These are phyloP conservation scores for Pangasianodon gigas DNA, from an alignment of 2,113 vertebrate genomes.

Conservation along the genomic window DNA sequence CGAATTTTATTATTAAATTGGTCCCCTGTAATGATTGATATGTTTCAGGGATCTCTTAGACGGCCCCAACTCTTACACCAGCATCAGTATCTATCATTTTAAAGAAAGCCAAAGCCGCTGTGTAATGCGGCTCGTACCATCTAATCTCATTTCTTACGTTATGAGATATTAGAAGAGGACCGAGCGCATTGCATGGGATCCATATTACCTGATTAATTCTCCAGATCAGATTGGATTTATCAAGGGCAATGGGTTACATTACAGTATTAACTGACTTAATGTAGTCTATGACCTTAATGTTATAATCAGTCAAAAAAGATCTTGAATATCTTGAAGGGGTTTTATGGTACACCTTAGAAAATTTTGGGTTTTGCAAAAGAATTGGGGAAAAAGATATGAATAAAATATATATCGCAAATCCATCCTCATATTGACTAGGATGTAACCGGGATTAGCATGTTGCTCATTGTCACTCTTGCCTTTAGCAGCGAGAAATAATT, in stretches of 20 bases:
- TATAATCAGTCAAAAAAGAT: not conserved
- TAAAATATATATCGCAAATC: not conserved
- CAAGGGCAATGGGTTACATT: not conserved
- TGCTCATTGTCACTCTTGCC: not conserved
- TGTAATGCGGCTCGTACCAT: not conserved
- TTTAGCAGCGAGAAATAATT: not conserved
- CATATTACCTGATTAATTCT: constrained; percentile 24
- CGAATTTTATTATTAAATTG: not conserved
- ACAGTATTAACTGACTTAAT: not conserved
- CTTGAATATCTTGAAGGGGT: not conserved
- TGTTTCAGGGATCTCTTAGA: not conserved
- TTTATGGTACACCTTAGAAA: not conserved
- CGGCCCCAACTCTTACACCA: not conserved
- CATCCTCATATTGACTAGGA: not conserved
- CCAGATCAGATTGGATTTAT: constrained; percentile 6
- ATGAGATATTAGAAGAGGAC: constrained; percentile 6
- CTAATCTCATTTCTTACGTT: constrained; percentile 3
- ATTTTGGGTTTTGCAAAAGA: not conserved
- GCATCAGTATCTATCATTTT: constrained; percentile 12
- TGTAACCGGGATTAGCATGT: not conserved
- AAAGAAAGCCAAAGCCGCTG: not conserved
- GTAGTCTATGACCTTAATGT: not conserved
- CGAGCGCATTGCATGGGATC: not conserved
- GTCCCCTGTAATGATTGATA: not conserved
- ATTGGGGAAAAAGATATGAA: not conserved